Percentiles rank a stretch among this genome's conserved stretches.
Conservation (phyloP, 2,113 vertebrate species). For the Mus pahari region DNA sequence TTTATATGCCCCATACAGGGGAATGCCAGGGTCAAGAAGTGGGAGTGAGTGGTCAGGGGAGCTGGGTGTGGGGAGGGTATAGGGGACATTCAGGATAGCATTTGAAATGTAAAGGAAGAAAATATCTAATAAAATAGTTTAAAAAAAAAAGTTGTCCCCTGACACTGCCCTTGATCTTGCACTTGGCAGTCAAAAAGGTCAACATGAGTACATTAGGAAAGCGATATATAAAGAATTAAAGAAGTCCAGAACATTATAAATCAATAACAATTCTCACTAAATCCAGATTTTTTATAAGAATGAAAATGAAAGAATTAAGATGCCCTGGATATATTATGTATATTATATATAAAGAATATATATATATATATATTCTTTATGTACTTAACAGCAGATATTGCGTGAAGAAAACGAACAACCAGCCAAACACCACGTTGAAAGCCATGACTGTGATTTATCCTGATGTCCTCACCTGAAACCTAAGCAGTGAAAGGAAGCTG, state of each 20-base stretch:
- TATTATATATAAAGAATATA: too few species aligned
- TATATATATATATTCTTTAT: too few species aligned
- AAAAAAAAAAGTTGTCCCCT: neutral
- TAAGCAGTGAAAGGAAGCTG: neutral
- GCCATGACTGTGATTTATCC: neutral
- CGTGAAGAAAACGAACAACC: neutral
- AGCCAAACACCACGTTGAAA: neutral
- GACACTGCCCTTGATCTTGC: neutral
- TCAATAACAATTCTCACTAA: neutral
- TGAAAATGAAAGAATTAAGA: neutral
- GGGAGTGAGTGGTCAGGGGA: too few species aligned
- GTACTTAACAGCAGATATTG: neutral
- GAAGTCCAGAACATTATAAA: neutral
- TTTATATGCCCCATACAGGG: too few species aligned
- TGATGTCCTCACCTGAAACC: neutral
- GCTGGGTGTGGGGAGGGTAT: too few species aligned
- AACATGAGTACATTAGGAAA: neutral
- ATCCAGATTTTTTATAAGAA: neutral
- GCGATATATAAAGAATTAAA: neutral
- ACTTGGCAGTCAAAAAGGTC: neutral
- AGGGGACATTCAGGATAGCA: too few species aligned
- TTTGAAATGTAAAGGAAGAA: too few species aligned
- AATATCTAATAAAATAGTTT: too few species aligned
- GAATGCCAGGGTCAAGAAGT: too few species aligned
- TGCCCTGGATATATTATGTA: neutral